Base-by-base conservation (phyloP, 2,888 invertebrate genomes). In the Cryptus armator region DNA sequence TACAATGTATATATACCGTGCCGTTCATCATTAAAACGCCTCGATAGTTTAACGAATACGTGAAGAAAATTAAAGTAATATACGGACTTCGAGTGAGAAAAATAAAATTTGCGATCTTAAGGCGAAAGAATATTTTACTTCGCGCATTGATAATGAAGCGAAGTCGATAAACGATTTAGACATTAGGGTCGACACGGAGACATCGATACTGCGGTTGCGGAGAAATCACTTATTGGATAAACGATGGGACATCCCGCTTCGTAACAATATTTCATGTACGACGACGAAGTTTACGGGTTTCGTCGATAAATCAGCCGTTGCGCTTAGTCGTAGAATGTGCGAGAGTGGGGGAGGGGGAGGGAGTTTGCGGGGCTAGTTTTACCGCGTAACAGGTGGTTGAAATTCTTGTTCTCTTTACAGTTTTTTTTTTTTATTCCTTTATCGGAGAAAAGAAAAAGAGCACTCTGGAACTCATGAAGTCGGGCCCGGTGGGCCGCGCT, bases 371-470 rank as follows among this genome's bases (percentile, higher is more conserved):
- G 88, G 90, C 90, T 91, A 90, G 90, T 91, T 92, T 91, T 90
- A 89, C 89, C 89, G 92, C 88, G 92, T 92, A 92, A 92, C 92
- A 92, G 92, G 92, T 92, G 92, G 92, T 92, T 92, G 91, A 90
- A 90, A 90, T 91, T 91, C 92, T 90, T 91, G 90, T 91, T 92
- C 91, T 90, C 91, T 91, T 89, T 89, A 87, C 87, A 72, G 56
- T 53, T 67, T 66, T 89, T 91, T 89, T 89, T 91, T 91, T 92
- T 92, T 91, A 90, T 90, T 92, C 91, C 90, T 92, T 92, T 92
- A 92, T 92, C 91, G 90, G 91, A 89, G 90, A 91, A 92, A 92
- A 92, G 90, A 90, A 91, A 91, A 91, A 92, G 91, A 91, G 90
- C 90, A 90, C 91, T 90, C 91, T 92, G 90, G 90, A 90, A 91